These are phyloP conservation scores for Callosobruchus maculatus DNA, from an alignment of 2,888 invertebrate species.

Conservation along the genomic window DNA sequence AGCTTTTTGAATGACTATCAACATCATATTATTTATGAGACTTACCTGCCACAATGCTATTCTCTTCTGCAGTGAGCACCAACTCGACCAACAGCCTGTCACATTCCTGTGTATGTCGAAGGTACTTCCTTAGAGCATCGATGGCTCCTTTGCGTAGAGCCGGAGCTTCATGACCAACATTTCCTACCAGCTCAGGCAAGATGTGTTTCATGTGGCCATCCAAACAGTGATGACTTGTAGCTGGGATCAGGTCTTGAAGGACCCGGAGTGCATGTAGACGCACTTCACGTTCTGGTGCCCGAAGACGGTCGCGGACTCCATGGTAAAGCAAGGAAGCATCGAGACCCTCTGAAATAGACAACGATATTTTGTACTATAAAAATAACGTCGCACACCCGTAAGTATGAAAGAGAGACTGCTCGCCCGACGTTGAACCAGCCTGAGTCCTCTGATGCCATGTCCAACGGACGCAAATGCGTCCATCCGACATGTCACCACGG, in stretches of 20 bases:
- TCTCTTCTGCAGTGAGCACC: conserved; percentile 63
- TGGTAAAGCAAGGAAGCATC: conserved; percentile 23
- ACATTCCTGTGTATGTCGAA: conserved; percentile 64
- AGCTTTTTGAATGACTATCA: too few relatives aligned
- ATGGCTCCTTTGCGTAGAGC: conserved; percentile 77
- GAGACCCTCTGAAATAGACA: conserved; percentile 34
- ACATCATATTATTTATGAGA: too few relatives aligned
- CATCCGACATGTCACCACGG: too few relatives aligned
- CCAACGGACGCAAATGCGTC: too few relatives aligned
- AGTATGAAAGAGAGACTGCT: too few relatives aligned
- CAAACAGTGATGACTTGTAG: conserved; percentile 61
- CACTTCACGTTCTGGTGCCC: conserved; percentile 81
- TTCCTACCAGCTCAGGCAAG: conserved; percentile 68
- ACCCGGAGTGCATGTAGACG: conserved; percentile 78
- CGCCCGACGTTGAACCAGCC: too few relatives aligned
- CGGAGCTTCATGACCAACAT: conserved; percentile 76
- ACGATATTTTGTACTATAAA: too few relatives aligned
- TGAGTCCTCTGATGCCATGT: too few relatives aligned
- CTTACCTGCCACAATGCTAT: conserved; percentile 50
- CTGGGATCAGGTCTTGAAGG: conserved; percentile 73
- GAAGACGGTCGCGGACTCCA: conserved; percentile 58
- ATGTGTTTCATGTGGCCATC: conserved; percentile 64
- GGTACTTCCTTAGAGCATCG: conserved; percentile 71
- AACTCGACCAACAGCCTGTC: conserved; percentile 65
- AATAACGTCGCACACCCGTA: too few relatives aligned